Base-by-base conservation (phyloP, 2,797 vertebrate genomes). In the Euphonia xanthogaster region DNA sequence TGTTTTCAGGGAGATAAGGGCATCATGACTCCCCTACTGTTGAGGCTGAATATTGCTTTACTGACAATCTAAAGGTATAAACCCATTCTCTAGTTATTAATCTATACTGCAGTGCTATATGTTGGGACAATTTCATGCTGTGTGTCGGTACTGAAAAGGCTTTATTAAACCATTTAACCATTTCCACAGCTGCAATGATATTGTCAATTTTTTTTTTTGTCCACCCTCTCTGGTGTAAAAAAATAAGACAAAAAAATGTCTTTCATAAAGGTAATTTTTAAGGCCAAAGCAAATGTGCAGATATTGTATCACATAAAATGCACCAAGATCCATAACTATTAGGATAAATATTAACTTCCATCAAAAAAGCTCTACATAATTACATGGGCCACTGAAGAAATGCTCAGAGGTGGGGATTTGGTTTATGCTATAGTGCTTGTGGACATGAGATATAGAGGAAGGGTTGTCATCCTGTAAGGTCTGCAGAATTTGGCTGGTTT, bases 1-100 rank as follows among this genome's bases (percentile, higher is more conserved):
- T 90, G 67, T 78, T 89, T 88, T 83, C 53, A 48, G 62, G 39
- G 74, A 91, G 90, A 92, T 96, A 97, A 96, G 65, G 53, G 33
- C 47, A 91, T 93, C 44, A 51, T 28, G 54, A 35, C 48, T 71
- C 25, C 54, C 87, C 78, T 39, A 15, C 84, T 80, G 67, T 57
- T 88, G 83, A 88, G 54, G 62, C 24, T 68, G 58, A 86, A 79
- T 92, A 93, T 80, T 86, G 63, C 86, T 78, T 88, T 86, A 73
- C 42, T 72, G 63, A 39, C 40, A 86, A 30, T 50, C 67, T 67
- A 66, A 84, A 27, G 27, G 44, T 51, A 62, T 17, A 17, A 72
- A 70, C 25, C 44, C 40, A 25, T 87, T 90, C 87, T 91, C 21
- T 42, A 79, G 39, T 57, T 92, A 91, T 92, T 94, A 87, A 79